Evolutionary conservation across 2,113 vertebrate species (phyloP).

Genomic region (Calidris pygmaea): DNA sequence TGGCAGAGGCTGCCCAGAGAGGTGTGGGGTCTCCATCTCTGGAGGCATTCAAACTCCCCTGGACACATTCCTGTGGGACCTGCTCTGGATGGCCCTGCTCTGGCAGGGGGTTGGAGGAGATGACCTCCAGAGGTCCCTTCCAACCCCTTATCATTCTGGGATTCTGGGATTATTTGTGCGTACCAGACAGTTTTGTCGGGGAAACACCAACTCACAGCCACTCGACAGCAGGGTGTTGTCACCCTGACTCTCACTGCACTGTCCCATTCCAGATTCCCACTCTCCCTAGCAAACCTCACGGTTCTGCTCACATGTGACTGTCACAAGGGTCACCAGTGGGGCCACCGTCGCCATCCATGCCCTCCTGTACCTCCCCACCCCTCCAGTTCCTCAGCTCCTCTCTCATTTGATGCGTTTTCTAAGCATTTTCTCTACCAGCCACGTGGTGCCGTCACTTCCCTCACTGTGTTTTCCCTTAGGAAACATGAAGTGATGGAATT

Average conservation of each 20-base stretch:
- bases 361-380: neutral
- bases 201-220: neutral
- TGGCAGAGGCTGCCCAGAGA: too few relatives aligned
- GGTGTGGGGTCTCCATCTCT: too few relatives aligned
- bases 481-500: rapidly evolving
- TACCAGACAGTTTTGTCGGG: neutral
- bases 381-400: neutral
- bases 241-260: neutral
- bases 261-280: neutral
- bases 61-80: too few relatives aligned
- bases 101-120: too few relatives aligned
- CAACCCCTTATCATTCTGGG: too few relatives aligned
- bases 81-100: too few relatives aligned
- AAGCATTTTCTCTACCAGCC: neutral
- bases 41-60: too few relatives aligned
- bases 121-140: too few relatives aligned
- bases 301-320: rapidly evolving
- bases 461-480: neutral
- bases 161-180: too few relatives aligned
- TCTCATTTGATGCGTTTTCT: neutral
- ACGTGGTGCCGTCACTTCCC: neutral
- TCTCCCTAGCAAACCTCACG: neutral
- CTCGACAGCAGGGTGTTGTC: neutral
- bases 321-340: neutral
- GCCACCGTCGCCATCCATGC: too few relatives aligned